Evolutionary conservation across 2,797 vertebrate species (phyloP).

Genomic region (Saxicola maurus): DNA sequence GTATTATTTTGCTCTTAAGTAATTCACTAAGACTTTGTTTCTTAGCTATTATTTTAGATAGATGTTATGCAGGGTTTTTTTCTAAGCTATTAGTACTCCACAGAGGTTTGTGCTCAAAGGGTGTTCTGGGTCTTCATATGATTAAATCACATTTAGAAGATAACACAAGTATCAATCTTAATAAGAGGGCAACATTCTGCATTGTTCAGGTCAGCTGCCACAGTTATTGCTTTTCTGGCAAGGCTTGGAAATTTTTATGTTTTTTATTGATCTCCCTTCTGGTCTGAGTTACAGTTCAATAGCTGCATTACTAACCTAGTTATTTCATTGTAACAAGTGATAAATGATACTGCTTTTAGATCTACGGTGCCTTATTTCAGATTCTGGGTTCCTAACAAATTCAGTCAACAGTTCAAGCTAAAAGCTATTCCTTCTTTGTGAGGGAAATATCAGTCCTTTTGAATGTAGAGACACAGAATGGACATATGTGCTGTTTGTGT

Average conservation of each 20-base stretch:
- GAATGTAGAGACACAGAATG: neutral
- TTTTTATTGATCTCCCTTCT: slow-evolving; percentile 8
- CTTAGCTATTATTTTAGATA: neutral
- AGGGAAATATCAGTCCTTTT: neutral
- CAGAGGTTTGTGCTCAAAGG: neutral
- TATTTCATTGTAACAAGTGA: slow-evolving; percentile 3
- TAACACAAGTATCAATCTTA: neutral
- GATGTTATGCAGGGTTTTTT: neutral
- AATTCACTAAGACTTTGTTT: neutral
- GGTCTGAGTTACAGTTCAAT: neutral
- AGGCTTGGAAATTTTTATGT: neutral
- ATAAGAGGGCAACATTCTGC: neutral
- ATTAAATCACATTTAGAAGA: neutral
- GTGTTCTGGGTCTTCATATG: neutral
- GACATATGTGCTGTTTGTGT: fast-evolving
- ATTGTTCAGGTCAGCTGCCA: neutral
- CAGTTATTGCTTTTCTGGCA: slow-evolving; percentile 4
- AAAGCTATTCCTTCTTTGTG: neutral
- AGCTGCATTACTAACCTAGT: neutral
- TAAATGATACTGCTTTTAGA: neutral
- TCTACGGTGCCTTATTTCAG: neutral
- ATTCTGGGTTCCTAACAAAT: neutral
- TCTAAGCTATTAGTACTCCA: neutral
- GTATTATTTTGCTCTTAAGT: neutral
- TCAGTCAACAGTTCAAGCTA: neutral